Evolutionary conservation across 2,797 vertebrate genomes (phyloP), one percentile per base, ranked within the genome.

Genomic region (Rhyacichthys aspro): DNA sequence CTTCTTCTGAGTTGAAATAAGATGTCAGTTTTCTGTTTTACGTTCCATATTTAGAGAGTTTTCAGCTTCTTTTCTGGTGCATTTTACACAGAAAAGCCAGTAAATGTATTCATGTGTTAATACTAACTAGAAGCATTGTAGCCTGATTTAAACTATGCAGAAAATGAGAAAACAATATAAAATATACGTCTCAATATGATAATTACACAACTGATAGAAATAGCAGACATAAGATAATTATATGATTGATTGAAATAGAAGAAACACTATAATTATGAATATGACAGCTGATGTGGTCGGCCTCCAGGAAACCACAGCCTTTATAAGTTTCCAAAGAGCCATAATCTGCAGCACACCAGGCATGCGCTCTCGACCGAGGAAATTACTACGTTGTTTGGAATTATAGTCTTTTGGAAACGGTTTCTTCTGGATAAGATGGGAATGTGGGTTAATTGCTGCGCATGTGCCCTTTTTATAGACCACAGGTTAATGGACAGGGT

Each of bases 201-300:
- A 83, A 88, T 90, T 85, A 83, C 55, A 86, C 14, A 70, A 86
- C 74, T 79, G 78, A 87, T 88, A 86, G 81, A 89, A 92, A 90
- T 88, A 86, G 86, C 78, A 76, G 75, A 90, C 81, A 88, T 87
- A 84, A 43, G 66, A 76, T 90, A 89, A 90, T 89, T 89, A 88
- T 71, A 91, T 72, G 86, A 91, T 85, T 85, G 86, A 84, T 89
- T 81, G 84, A 89, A 92, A 90, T 88, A 88, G 88, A 76, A 78
- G 71, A 79, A 74, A 82, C 81, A 81, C 87, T 91, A 61, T 91
- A 84, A 91, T 93, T 90, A 88, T 86, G 77, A 91, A 87, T 86
- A 80, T 88, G 86, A 91, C 90, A 90, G 90, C 89, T 90, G 90
- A 93, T 92, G 90, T 65, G 84, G 90, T 91, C 73, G 74, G 72